Conservation (phyloP, 2,113 vertebrate species). For the Colinus virginianus region DNA sequence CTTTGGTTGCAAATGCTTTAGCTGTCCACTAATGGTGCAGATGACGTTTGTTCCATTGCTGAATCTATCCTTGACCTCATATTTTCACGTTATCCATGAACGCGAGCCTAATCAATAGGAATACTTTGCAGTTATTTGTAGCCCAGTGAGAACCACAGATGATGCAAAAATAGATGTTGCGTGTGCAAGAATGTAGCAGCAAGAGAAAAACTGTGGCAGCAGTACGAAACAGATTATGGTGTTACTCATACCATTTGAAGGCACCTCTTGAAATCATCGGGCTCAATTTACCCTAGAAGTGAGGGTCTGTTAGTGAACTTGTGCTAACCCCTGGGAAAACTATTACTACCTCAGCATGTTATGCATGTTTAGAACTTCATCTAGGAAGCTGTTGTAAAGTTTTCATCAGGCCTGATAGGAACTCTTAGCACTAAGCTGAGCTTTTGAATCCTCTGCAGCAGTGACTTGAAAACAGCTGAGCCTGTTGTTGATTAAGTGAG, state of each 20-base stretch:
- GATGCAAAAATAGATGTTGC: background rate
- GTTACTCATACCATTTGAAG: background rate
- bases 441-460: background rate
- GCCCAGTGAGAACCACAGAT: background rate
- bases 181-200: background rate
- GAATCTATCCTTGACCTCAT: slow-evolving; percentile 50
- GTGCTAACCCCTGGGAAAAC: background rate
- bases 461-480: background rate
- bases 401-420: background rate
- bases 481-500: background rate
- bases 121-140: slow-evolving; percentile 30
- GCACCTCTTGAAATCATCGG: background rate
- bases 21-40: background rate
- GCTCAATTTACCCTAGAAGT: background rate
- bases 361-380: background rate
- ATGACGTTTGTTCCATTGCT: slow-evolving; percentile 54
- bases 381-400: background rate
- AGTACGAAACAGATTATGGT: background rate
- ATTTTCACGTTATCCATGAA: slow-evolving; percentile 2
- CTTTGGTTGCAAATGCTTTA: slow-evolving; percentile 8
- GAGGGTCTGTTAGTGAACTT: background rate
- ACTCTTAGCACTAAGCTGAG: background rate
- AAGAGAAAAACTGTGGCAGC: background rate
- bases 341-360: background rate
- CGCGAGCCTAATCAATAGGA: slow-evolving; percentile 2